Percentiles rank a stretch among this genome's conserved stretches.
Conservation (phyloP, 2,797 vertebrate species). For the Propithecus deckenii region DNA sequence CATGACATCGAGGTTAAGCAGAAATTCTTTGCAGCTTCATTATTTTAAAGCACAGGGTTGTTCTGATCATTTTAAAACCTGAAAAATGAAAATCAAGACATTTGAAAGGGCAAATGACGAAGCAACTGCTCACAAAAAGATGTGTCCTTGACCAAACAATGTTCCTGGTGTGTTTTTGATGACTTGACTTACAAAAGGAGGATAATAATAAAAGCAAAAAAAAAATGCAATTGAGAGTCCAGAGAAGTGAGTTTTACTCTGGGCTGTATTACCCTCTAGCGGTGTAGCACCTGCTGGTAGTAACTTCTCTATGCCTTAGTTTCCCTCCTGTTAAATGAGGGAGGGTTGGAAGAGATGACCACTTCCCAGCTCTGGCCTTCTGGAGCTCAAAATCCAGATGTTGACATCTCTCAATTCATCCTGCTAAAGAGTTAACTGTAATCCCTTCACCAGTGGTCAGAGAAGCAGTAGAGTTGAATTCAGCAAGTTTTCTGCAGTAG, state of each 20-base stretch:
- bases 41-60: slow-evolving; percentile 17
- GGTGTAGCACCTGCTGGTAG: neutral
- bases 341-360: neutral
- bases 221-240: neutral
- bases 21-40: slow-evolving; percentile 37
- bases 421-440: neutral
- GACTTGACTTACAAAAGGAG: neutral
- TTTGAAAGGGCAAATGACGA: slow-evolving; percentile 40
- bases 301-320: neutral
- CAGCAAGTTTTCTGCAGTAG: neutral
- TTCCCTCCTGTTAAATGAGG: neutral
- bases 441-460: neutral
- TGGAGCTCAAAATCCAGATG: neutral
- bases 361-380: neutral
- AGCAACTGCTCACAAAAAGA: slow-evolving; percentile 26
- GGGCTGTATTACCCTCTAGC: neutral
- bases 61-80: neutral
- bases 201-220: neutral
- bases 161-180: neutral
- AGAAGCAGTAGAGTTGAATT: neutral
- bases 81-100: slow-evolving; percentile 46
- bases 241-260: neutral
- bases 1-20: slow-evolving; percentile 50
- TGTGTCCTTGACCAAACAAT: slow-evolving; percentile 65
- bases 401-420: neutral